These are phyloP conservation scores for Cyaniris semiargus DNA, from an alignment of 2,888 invertebrate species.

Conservation along the genomic window DNA sequence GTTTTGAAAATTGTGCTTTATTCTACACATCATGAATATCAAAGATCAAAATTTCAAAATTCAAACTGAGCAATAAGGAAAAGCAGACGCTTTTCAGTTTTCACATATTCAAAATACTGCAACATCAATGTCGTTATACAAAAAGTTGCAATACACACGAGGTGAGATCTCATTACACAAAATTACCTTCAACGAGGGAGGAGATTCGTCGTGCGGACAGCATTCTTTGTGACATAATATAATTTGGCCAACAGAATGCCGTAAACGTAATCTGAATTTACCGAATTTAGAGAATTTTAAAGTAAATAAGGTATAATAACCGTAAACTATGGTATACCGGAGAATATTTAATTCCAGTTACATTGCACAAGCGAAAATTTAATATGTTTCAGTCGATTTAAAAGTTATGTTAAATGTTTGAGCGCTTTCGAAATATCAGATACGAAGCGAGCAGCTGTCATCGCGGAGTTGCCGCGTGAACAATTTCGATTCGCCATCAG, in stretches of 20 bases:
- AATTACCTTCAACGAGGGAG: neutral
- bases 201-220: neutral
- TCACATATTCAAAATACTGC: neutral
- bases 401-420: constrained; percentile 34
- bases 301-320: constrained; percentile 17
- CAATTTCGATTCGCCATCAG: constrained; percentile 60
- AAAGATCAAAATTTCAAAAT: neutral
- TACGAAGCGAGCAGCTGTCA: constrained; percentile 60
- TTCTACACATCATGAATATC: neutral
- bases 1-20: neutral
- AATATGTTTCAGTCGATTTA: constrained; percentile 30
- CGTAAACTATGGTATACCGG: neutral
- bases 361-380: constrained; percentile 26
- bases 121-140: neutral
- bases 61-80: neutral
- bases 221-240: constrained; percentile 13
- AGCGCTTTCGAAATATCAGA: constrained; percentile 52
- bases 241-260: neutral
- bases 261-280: constrained; percentile 19
- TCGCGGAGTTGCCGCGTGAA: constrained; percentile 61
- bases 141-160: neutral
- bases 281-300: constrained; percentile 21
- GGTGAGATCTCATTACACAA: constrained; percentile 5
- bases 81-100: neutral
- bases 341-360: constrained; percentile 16